phyloP scores from a whole-genome alignment of 2,113 vertebrate genomes.

The Psettodes erumei region DNA sequence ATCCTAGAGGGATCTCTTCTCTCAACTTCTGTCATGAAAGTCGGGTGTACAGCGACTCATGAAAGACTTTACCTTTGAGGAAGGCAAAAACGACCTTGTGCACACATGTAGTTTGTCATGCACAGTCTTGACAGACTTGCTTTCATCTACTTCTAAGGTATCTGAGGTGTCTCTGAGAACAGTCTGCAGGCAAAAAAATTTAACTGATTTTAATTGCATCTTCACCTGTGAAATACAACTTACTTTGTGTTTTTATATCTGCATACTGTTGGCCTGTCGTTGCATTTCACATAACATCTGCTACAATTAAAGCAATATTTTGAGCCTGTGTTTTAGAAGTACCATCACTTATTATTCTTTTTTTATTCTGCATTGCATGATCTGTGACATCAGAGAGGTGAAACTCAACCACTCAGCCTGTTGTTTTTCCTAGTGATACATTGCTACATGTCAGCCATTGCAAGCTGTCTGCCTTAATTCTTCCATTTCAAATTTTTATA shows the following conservation, averaged over 20 bases:
- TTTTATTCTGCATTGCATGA: constrained; percentile 42
- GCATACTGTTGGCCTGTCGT: background rate
- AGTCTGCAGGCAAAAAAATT: background rate
- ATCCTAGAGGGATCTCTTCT: constrained; percentile 2
- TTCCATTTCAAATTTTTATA: constrained; percentile 33
- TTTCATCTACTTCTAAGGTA: background rate
- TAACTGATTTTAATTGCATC: background rate
- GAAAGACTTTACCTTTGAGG: constrained; percentile 29
- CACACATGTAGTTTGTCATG: background rate
- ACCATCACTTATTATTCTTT: background rate
- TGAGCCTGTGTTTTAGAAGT: background rate
- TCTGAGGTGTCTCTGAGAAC: background rate
- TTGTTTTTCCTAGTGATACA: background rate
- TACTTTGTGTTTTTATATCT: constrained; percentile 6
- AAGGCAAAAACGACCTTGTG: background rate
- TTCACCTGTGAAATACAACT: background rate
- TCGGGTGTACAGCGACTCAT: constrained; percentile 7
- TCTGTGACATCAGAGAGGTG: constrained; percentile 63
- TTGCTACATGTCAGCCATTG: background rate
- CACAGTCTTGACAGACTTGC: background rate
- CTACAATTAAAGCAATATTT: constrained; percentile 13
- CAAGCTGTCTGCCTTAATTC: background rate
- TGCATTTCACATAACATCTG: constrained; percentile 9
- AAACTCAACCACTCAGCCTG: constrained; percentile 76
- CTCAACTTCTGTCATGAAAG: constrained; percentile 8